These are phyloP conservation scores for Antechinus flavipes DNA, from an alignment of 2,113 vertebrate genomes.

Conservation along the genomic window DNA sequence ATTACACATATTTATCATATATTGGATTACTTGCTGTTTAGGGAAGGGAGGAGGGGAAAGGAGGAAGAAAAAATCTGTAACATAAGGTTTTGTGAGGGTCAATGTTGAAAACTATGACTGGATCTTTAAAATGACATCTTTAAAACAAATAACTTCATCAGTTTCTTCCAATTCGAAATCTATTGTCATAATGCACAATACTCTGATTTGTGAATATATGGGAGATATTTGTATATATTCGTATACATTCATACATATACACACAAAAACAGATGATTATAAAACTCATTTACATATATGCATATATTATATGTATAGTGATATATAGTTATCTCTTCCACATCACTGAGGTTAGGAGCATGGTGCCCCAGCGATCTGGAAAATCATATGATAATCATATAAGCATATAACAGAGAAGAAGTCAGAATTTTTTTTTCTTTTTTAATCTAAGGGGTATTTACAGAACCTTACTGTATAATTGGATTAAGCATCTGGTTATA, in stretches of 20 bases:
- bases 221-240: neutral
- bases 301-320: no score
- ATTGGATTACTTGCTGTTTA: no score
- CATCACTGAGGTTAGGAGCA: no score
- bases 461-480: neutral
- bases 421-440: neutral
- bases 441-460: neutral
- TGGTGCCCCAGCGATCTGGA: no score
- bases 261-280: neutral
- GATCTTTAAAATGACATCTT: neutral
- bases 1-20: no score
- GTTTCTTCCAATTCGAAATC: neutral
- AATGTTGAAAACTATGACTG: neutral
- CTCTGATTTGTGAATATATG: neutral
- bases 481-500: no score
- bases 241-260: neutral
- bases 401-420: no score
- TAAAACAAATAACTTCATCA: neutral
- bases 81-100: no score
- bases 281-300: neutral
- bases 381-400: no score
- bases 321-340: neutral
- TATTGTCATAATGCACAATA: neutral
- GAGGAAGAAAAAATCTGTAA: no score
- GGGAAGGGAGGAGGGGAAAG: no score